Base-by-base conservation (phyloP, 2,797 vertebrate genomes). In the Oceanodroma leucorhoa region DNA sequence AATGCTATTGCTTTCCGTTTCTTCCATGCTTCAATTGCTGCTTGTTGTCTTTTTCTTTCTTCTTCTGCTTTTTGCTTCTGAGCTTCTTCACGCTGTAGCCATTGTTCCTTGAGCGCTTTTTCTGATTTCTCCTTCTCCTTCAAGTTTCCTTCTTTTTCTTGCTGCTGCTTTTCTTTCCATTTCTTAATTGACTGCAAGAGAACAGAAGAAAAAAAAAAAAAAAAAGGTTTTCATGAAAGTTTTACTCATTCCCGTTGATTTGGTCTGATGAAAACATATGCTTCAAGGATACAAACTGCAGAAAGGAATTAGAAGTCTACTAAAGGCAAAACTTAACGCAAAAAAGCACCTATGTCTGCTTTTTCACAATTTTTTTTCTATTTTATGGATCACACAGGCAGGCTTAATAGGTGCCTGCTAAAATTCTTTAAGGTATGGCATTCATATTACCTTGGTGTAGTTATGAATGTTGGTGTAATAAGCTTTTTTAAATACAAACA, bases 111-210 rank as follows among this genome's bases (percentile, higher is more conserved):
- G 21, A 96, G 82, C 14, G 82, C 76, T 54, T 98, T 97, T 53
- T 97, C 97, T 13, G 79, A 90, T 88, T 98, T 98, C 65, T 97
- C 96, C 83, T 98, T 98, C 55, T 95, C 92, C 85, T 98, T 98
- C 80, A 98, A 94, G 30, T 97, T 96, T 62, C 82, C 94, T 88
- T 98, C 96, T 30, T 80, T 98, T 94, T 98, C 98, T 93, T 97
- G 96, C 71, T 98, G 95, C 82, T 98, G 98, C 83, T 97, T 97
- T 83, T 97, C 92, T 97, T 98, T 99, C 99, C 99, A 99, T 54
- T 96, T 98, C 70, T 98, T 97, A 97, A 99, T 99, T 90, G 99
- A 98, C 99, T 99, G 90, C 12, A 82, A 55, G 6, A 91, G 32
- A 17, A 17, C n/a, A n/a, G n/a, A n/a, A n/a, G n/a, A n/a, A n/a